Percentiles rank a stretch among this genome's conserved stretches.
These are phyloP conservation scores for Anas bernieri DNA, from an alignment of 2,797 vertebrate species.

Conservation along the genomic window DNA sequence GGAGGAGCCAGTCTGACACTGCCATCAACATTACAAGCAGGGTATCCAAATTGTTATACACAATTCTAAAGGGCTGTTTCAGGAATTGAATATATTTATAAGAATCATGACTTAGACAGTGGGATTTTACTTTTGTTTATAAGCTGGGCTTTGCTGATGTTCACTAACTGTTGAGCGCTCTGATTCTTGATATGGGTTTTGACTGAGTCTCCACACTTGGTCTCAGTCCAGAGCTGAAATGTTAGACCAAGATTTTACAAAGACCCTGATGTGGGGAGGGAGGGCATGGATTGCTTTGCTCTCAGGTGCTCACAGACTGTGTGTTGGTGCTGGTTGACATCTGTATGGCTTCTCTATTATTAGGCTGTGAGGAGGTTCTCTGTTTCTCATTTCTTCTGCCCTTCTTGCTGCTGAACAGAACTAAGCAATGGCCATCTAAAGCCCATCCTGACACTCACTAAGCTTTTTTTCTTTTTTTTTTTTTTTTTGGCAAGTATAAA, in stretches of 20 bases:
- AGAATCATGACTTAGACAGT: background rate
- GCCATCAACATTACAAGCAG: conserved; percentile 81
- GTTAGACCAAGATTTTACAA: background rate
- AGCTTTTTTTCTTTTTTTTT: background rate
- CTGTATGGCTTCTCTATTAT: background rate
- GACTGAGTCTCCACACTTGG: background rate
- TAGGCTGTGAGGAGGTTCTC: background rate
- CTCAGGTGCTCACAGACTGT: background rate
- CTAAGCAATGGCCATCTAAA: background rate
- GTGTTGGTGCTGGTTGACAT: background rate
- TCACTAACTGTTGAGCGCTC: background rate
- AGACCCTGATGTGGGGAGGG: background rate
- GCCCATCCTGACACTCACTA: background rate
- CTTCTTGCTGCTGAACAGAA: background rate
- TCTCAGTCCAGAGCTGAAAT: background rate
- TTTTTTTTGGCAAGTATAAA: background rate
- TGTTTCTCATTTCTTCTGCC: background rate
- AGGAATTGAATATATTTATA: background rate
- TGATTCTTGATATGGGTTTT: background rate
- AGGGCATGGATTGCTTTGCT: background rate
- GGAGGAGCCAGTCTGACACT: conserved; percentile 88
- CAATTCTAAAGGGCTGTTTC: background rate
- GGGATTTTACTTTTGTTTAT: background rate
- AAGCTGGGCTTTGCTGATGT: background rate
- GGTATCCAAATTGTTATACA: conserved; percentile 67